Conservation (phyloP, 2,113 vertebrate species). For the Myrmecophaga tridactyla region DNA sequence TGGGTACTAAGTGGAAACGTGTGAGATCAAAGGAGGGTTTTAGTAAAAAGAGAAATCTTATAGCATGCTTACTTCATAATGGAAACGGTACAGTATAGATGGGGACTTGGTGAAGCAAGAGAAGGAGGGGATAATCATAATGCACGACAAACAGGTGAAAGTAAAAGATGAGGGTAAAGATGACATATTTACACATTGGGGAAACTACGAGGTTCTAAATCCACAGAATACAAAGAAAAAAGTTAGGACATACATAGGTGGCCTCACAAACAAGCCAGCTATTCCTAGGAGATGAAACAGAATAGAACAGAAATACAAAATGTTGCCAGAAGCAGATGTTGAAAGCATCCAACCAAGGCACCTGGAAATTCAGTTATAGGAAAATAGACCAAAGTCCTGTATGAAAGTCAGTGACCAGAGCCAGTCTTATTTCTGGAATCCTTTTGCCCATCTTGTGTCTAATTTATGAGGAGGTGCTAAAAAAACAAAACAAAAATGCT, state of each 20-base stretch:
- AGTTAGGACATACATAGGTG: background rate
- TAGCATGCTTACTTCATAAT: background rate
- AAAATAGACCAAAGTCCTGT: background rate
- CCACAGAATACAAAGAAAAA: background rate
- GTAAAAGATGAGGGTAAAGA: background rate
- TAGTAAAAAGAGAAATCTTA: background rate
- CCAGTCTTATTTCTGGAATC: background rate
- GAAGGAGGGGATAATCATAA: background rate
- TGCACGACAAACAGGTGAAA: background rate
- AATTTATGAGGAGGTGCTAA: background rate
- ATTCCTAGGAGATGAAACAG: background rate
- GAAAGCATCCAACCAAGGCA: background rate
- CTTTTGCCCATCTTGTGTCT: background rate
- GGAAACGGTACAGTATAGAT: background rate
- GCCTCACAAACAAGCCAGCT: background rate
- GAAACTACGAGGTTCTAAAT: background rate
- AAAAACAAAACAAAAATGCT: background rate
- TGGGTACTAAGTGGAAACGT: background rate
- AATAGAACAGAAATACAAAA: background rate
- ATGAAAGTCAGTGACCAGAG: background rate
- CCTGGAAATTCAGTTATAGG: background rate
- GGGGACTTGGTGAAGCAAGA: background rate
- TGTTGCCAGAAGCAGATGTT: background rate
- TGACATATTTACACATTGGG: background rate
- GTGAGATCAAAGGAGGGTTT: background rate